Conservation (phyloP, 53 echinoderm and acorn worm species). For the Mesocentrotus franciscanus region DNA sequence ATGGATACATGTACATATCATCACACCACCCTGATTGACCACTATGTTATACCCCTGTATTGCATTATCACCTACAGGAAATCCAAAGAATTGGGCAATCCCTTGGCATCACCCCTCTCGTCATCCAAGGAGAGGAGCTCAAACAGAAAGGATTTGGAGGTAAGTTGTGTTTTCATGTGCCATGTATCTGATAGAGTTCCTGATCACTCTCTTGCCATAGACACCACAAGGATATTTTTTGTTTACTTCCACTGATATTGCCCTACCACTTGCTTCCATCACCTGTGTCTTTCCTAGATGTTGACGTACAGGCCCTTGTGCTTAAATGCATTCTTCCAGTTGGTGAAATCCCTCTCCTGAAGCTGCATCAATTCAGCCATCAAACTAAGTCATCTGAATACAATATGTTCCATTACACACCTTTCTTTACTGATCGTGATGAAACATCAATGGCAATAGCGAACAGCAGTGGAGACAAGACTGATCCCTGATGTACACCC, state of each 20-base stretch:
- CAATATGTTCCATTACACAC: background rate
- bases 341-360: background rate
- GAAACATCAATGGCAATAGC: background rate
- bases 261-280: too few species aligned
- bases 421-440: background rate
- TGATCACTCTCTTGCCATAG: background rate
- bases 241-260: too few species aligned
- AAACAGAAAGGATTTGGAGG: conserved; percentile 91
- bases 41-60: background rate
- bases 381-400: background rate
- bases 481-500: background rate
- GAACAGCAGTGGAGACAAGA: background rate
- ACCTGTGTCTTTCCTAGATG: too few species aligned
- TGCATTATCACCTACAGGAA: conserved; percentile 70
- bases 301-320: background rate
- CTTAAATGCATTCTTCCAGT: background rate
- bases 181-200: background rate
- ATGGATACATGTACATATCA: background rate
- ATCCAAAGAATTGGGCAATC: conserved; percentile 78
- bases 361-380: too few species aligned
- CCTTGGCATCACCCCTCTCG: conserved; percentile 78
- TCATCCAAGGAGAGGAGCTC: conserved; percentile 89
- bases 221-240: background rate
- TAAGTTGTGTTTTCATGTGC: background rate
- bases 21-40: background rate